These are phyloP conservation scores for Lucifuga dentata DNA, from an alignment of 2,113 vertebrate species.

Conservation along the genomic window DNA sequence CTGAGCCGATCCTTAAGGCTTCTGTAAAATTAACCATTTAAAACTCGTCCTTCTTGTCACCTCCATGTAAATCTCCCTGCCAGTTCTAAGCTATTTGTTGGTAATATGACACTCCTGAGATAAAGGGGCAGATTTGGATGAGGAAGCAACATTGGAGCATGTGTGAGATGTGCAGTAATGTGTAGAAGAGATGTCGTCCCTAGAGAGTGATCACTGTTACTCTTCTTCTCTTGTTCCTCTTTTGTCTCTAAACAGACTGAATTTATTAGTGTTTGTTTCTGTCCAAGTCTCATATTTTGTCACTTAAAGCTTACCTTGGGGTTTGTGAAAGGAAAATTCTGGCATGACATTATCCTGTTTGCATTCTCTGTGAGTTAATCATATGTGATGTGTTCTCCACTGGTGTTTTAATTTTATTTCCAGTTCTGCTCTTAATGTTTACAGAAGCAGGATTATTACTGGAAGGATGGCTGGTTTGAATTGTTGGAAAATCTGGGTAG, in stretches of 20 bases:
- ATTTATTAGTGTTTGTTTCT: slow-evolving; percentile 26
- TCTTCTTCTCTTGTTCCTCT: slow-evolving; percentile 2
- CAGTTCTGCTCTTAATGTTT: slow-evolving; percentile 37
- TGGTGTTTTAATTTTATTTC: slow-evolving; percentile 25
- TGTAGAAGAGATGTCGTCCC: slow-evolving; percentile 13
- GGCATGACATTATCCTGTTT: not conserved
- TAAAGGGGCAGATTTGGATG: slow-evolving; percentile 30
- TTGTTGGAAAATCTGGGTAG: slow-evolving; percentile 53
- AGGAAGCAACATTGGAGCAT: not conserved
- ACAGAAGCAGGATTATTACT: slow-evolving; percentile 38
- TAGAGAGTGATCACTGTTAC: not conserved
- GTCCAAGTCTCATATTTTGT: slow-evolving; percentile 25
- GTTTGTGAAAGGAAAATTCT: not conserved
- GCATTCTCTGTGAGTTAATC: slow-evolving; percentile 7
- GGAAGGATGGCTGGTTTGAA: slow-evolving; percentile 40
- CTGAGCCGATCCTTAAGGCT: slow-evolving; percentile 31
- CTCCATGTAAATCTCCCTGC: slow-evolving; percentile 65
- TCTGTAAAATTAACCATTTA: slow-evolving; percentile 63
- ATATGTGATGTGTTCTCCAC: slow-evolving; percentile 17
- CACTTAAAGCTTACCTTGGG: not conserved
- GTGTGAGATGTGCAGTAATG: not conserved
- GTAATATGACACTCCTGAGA: slow-evolving; percentile 52
- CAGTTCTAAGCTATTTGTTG: slow-evolving; percentile 33
- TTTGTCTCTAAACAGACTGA: not conserved
- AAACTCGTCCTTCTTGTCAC: slow-evolving; percentile 58